Conservation (phyloP, 2,113 vertebrate genomes). For the Burhinus bistriatus region DNA sequence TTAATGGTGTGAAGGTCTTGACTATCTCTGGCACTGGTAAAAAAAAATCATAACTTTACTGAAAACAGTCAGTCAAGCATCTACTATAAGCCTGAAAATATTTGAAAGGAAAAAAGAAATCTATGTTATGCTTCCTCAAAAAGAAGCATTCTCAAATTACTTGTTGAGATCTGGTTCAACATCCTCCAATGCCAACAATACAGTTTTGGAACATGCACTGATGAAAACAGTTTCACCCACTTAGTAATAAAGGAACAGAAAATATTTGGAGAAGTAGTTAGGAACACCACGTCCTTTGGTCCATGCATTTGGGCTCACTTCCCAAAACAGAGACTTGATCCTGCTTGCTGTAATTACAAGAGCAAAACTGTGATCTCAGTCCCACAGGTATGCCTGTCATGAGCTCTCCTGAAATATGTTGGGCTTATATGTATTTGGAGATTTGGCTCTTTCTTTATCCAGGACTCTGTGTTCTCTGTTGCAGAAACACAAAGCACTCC, state of each 20-base stretch:
- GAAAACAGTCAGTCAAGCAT: not conserved
- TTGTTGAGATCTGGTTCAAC: not conserved
- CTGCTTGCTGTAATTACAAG: not conserved
- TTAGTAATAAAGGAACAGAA: not conserved
- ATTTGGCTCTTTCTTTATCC: not conserved
- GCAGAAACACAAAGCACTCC: not conserved
- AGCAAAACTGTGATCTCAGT: slow-evolving; percentile 11
- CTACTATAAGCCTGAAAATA: not conserved
- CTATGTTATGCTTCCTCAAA: not conserved
- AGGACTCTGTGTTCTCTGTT: not conserved
- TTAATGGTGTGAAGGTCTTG: not conserved
- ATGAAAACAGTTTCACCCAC: not conserved
- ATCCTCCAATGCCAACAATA: not conserved
- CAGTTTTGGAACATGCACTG: not conserved
- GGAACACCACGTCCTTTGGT: not conserved
- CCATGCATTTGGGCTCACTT: not conserved
- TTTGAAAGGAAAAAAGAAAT: not conserved
- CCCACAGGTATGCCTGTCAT: not conserved
- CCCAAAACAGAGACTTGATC: not conserved
- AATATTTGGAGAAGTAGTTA: not conserved
- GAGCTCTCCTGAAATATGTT: not conserved
- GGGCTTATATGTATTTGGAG: not conserved
- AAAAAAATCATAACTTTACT: not conserved
- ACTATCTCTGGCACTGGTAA: not conserved
- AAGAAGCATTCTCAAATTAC: not conserved